These are phyloP conservation scores for Hucho hucho DNA, from an alignment of 2,113 vertebrate genomes.

Conservation along the genomic window DNA sequence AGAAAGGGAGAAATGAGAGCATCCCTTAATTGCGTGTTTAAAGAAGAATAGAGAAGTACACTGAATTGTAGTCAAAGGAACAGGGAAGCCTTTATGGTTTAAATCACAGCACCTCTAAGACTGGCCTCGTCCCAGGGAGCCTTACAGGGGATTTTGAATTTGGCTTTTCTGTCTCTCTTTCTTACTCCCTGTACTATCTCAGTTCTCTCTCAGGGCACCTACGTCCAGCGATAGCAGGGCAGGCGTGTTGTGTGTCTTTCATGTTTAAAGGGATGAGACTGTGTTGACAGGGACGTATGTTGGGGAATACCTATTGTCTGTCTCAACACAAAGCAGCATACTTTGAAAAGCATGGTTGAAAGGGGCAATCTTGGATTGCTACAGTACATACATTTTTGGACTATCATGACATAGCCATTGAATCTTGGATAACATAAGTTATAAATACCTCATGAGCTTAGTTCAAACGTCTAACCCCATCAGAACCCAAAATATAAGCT, in stretches of 20 bases:
- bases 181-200: background rate
- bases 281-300: background rate
- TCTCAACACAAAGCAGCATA: background rate
- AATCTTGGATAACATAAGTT: no score
- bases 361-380: background rate
- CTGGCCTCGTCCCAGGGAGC: background rate
- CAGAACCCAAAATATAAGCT: no score
- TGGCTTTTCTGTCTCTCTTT: background rate
- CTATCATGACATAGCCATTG: no score
- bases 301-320: background rate
- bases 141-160: conserved; percentile 2
- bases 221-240: conserved; percentile 3
- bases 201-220: background rate
- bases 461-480: no score
- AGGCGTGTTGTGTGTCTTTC: background rate
- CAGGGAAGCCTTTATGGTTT: conserved; percentile 40
- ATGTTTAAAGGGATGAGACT: background rate
- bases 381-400: no score
- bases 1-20: conserved; percentile 33
- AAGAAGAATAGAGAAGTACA: conserved; percentile 55
- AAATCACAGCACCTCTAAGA: conserved; percentile 31
- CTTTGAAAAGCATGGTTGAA: background rate
- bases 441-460: no score
- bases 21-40: conserved; percentile 57
- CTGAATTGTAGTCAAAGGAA: conserved; percentile 43